Base-by-base conservation (phyloP, 2,797 vertebrate genomes). In the Lemur catta region DNA sequence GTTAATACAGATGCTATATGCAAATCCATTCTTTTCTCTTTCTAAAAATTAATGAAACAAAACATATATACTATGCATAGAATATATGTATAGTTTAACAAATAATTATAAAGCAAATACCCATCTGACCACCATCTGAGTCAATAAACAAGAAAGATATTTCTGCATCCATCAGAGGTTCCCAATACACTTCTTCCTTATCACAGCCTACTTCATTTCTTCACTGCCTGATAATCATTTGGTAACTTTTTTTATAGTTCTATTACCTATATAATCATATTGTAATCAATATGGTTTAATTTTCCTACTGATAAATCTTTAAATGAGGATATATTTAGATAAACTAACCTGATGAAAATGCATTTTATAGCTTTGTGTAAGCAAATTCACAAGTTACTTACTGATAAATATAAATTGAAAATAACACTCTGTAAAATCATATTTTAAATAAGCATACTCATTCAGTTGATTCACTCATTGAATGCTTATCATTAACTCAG, bases 341-440 rank as follows among this genome's bases (percentile, higher is more conserved):
- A 15, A 61, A 69, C 18, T 9, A 63, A 50, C n/a, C 13, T 61
- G 41, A 88, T 57, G 7, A 61, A 94, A 81, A 85, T 57, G 8
- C 11, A 89, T 63, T 88, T 65, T 82, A 74, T 13, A 85, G 14
- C 22, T 41, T 65, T 63, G n/a, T 30, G 43, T 84, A 84, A 35
- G 35, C 13, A 94, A 91, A 92, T 69, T 69, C 33, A 78, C 35
- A 55, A 63, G 18, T 71, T 89, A 41, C 2, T 88, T 52, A 87
- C 15, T 75, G 76, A 79, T 86, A 75, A 81, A 67, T 74, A 82
- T 50, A 92, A 81, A 78, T 74, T 57, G 50, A 96, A 96, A 38
- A 14, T 24, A 72, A 63, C 12, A 50, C 33, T 78, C 46, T 63
- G 5, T 91, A 80, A 93, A 87, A 61, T 84, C 38, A 33, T 55